phyloP scores from a whole-genome alignment of 1,140 invertebrate genomes.

The Sitodiplosis mosellana region DNA sequence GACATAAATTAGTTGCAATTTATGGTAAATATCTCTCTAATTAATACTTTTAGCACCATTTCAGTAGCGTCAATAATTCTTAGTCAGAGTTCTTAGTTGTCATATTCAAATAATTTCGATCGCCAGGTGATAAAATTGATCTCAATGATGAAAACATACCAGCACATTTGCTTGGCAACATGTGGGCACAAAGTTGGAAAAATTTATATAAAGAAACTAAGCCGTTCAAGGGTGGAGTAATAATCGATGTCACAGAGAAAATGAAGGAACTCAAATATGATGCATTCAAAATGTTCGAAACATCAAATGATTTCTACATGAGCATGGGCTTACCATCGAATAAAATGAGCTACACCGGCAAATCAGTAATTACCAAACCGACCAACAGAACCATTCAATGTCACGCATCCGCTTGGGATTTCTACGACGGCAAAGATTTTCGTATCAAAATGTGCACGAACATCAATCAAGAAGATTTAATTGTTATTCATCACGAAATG shows the following conservation, averaged over 20 bases:
- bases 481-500: slow-evolving; percentile 1
- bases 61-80: no score
- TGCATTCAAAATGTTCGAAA: slow-evolving; percentile 25
- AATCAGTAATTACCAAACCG: slow-evolving; percentile 28
- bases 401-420: slow-evolving; percentile 66
- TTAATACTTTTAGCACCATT: no score
- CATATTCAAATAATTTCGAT: no score
- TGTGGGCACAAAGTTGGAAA: slow-evolving; percentile 67
- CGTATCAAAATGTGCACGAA: slow-evolving; percentile 67
- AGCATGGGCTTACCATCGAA: background rate
- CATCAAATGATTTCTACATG: slow-evolving; percentile 1
- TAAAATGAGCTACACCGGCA: background rate
- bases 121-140: background rate
- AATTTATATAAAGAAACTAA: slow-evolving; percentile 46
- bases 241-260: slow-evolving; percentile 37
- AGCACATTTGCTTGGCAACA: slow-evolving; percentile 28
- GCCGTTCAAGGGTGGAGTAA: slow-evolving; percentile 16
- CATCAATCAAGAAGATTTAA: slow-evolving; percentile 43
- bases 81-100: no score
- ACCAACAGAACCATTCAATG: slow-evolving; percentile 40
- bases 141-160: slow-evolving; percentile 14
- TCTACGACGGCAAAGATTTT: slow-evolving; percentile 36
- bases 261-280: slow-evolving; percentile 21
- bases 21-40: slow-evolving; percentile 19
- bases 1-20: slow-evolving; percentile 29